These are phyloP conservation scores for Melanaphis sacchari DNA, from an alignment of 1,140 invertebrate species.

Conservation along the genomic window DNA sequence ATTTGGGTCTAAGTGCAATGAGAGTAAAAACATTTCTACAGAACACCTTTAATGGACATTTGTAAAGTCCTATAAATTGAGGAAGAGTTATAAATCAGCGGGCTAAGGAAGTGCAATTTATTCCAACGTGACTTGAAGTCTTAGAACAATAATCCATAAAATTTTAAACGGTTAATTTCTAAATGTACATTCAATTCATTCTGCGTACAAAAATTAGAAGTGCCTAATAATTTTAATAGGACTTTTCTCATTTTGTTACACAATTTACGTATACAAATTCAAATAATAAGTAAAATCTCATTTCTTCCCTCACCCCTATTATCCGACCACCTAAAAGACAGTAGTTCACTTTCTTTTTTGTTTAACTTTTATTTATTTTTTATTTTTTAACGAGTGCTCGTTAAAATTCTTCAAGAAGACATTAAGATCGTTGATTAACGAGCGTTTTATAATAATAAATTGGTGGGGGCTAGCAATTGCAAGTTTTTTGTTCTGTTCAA, in stretches of 20 bases:
- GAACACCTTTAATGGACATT: constrained; percentile 23
- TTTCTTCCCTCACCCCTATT: constrained; percentile 6
- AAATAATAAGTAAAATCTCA: constrained; percentile 48
- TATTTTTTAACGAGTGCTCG: constrained; percentile 47
- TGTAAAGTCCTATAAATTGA: constrained; percentile 52
- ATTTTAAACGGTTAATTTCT: constrained; percentile 33
- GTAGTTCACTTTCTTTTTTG: constrained; percentile 47
- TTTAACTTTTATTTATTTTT: background rate
- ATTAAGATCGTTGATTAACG: constrained; percentile 56
- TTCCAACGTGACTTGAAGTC: background rate
- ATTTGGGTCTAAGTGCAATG: constrained; percentile 24
- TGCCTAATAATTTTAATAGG: constrained; percentile 18
- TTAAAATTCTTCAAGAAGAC: constrained; percentile 56
- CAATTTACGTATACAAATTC: constrained; percentile 33
- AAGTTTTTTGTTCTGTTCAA: constrained; percentile 54
- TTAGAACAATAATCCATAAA: background rate
- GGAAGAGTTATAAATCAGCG: constrained; percentile 29
- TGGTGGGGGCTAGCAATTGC: constrained; percentile 24
- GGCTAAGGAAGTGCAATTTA: constrained; percentile 24
- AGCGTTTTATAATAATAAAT: constrained; percentile 56
- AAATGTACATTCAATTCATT: constrained; percentile 37
- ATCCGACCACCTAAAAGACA: constrained; percentile 8
- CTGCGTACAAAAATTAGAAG: background rate
- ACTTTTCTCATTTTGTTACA: background rate
- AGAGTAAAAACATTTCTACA: constrained; percentile 34